A percentile compares a stretch with the other conserved stretches of the same genome.
These are phyloP conservation scores for Bombus waltoni DNA, from an alignment of 1,140 invertebrate species.

Conservation along the genomic window DNA sequence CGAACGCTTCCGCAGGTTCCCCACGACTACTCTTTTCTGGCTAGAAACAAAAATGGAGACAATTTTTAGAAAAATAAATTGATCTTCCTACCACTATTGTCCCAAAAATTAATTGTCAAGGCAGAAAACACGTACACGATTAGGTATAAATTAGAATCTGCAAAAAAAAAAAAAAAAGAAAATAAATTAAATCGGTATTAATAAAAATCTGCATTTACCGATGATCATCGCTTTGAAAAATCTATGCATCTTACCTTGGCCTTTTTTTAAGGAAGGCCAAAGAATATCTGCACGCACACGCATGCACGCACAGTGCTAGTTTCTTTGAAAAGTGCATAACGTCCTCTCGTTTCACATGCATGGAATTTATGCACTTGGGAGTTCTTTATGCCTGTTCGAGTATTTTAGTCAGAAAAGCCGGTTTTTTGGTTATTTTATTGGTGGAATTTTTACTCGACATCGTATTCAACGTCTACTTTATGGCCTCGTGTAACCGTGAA, in stretches of 20 bases:
- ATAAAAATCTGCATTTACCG: no score
- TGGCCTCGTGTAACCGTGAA: neutral
- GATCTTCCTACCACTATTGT: no score
- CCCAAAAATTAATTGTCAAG: no score
- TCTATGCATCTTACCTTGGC: neutral
- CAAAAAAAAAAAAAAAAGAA: no score
- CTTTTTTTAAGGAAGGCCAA: no score
- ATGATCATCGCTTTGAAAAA: neutral
- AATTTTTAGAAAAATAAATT: no score
- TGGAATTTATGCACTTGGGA: constrained; percentile 22
- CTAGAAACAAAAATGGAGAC: neutral
- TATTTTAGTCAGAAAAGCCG: neutral
- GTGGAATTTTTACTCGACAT: constrained; percentile 12
- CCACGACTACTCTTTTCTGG: neutral
- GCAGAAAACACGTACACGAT: no score
- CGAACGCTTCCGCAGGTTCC: no score
- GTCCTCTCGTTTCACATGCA: neutral
- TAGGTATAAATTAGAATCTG: no score
- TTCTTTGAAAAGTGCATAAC: neutral
- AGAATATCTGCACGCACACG: no score
- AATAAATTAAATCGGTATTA: no score
- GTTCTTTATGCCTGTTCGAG: neutral
- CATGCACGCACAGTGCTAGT: neutral
- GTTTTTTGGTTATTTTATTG: constrained; percentile 2
- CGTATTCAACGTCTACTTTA: constrained; percentile 2